phyloP scores from a whole-genome alignment of 2,888 invertebrate species.

The Chymomyza amoena region DNA sequence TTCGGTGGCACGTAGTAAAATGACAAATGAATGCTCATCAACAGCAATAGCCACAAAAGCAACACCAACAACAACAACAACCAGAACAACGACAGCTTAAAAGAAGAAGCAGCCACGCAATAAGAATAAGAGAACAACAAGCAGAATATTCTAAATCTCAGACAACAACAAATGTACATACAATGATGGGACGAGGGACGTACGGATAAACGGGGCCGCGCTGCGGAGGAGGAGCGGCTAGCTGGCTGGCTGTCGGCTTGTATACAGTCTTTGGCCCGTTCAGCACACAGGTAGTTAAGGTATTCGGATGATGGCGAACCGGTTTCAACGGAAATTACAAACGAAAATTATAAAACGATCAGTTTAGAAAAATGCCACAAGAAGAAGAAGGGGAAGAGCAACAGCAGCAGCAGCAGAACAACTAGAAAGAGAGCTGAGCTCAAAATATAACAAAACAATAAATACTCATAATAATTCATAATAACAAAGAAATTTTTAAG shows the following conservation, averaged over 20 bases:
- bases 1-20: slow-evolving; percentile 70
- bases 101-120: slow-evolving; percentile 50
- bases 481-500: slow-evolving; percentile 40
- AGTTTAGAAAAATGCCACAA: slow-evolving; percentile 70
- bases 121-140: slow-evolving; percentile 35
- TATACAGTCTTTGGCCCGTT: neutral
- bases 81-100: neutral
- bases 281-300: slow-evolving; percentile 64
- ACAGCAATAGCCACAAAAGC: slow-evolving; percentile 24
- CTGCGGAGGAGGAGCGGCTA: slow-evolving; percentile 47
- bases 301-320: slow-evolving; percentile 76
- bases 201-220: slow-evolving; percentile 9
- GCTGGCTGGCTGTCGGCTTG: slow-evolving; percentile 40
- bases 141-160: slow-evolving; percentile 23
- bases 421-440: slow-evolving; percentile 2
- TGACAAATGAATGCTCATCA: slow-evolving; percentile 72
- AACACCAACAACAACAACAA: slow-evolving; percentile 29
- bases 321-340: slow-evolving; percentile 79
- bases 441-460: slow-evolving; percentile 18
- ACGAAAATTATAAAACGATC: slow-evolving; percentile 75
- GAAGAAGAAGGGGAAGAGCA: slow-evolving; percentile 12
- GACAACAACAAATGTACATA: slow-evolving; percentile 21
- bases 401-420: slow-evolving; percentile 30
- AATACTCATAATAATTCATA: slow-evolving; percentile 24
- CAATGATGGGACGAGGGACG: slow-evolving; percentile 7